These are phyloP conservation scores for Polypedilum pembai DNA, from an alignment of 1,140 invertebrate genomes.

Conservation along the genomic window DNA sequence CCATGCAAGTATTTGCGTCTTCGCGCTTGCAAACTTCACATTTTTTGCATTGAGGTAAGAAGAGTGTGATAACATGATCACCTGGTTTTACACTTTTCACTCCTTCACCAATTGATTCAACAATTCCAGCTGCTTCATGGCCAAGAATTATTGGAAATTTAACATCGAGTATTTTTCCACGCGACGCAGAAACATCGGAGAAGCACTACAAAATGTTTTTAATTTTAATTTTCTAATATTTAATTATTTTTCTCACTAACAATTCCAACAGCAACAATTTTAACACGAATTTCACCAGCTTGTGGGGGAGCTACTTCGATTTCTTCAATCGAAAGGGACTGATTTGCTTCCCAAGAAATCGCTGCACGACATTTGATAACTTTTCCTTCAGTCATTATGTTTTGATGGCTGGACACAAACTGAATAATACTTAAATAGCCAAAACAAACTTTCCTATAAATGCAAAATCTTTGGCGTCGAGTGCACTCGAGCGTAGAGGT, in stretches of 20 bases:
- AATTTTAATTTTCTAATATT: no score
- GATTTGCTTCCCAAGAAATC: slow-evolving; percentile 11
- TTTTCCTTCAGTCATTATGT: neutral
- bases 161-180: slow-evolving; percentile 47
- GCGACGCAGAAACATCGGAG: slow-evolving; percentile 47
- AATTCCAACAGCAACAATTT: slow-evolving; percentile 46
- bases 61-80: slow-evolving; percentile 50
- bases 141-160: slow-evolving; percentile 47
- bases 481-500: no score
- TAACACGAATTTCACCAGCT: slow-evolving; percentile 31
- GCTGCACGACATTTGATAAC: slow-evolving; percentile 31
- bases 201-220: slow-evolving; percentile 44
- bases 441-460: no score
- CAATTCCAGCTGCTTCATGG: slow-evolving; percentile 48
- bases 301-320: slow-evolving; percentile 29
- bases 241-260: neutral
- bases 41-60: slow-evolving; percentile 43
- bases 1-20: slow-evolving; percentile 46
- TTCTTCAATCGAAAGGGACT: slow-evolving; percentile 29
- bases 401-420: neutral
- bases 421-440: no score
- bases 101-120: slow-evolving; percentile 47
- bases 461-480: no score
- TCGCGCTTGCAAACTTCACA: slow-evolving; percentile 45
- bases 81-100: slow-evolving; percentile 36